Evolutionary conservation across 2,113 vertebrate genomes (phyloP), one percentile per base, ranked within the genome.

Genomic region (Haliaeetus leucogaster): DNA sequence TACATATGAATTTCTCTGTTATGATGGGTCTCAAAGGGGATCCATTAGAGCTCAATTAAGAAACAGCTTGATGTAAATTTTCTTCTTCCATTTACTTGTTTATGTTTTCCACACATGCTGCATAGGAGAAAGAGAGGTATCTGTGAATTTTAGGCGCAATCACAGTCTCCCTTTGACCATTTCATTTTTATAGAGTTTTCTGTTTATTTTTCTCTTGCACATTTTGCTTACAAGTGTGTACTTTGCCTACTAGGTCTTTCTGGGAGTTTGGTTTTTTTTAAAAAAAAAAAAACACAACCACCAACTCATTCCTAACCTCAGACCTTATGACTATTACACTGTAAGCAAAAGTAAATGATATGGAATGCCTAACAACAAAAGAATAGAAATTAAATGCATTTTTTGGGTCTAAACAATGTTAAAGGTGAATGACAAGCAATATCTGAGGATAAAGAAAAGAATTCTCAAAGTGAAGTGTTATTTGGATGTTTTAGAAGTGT

Each of bases 1-100:
- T 88, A 71, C 43, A 27, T 85, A 90, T 23, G 61, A 95, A 80
- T 92, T 76, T 90, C 52, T 90, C 61, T 40, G 26, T 88, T 94
- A 76, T 48, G 62, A 77, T 43, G 56, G 84, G 53, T 93, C 85
- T 96, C 92, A 40, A 95, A 95, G 79, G 84, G 47, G 65, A 84
- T 91, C 59, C 38, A 84, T 93, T 91, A 95, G 77, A 96, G 40
- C 48, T 82, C 79, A 82, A 88, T 95, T 92, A 92, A 90, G 82
- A 93, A 78, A 74, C 42, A 83, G 38, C n/a, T 74, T 86, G 55
- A 90, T 94, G 40, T 62, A 77, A 95, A 93, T 89, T 83, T 93
- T 77, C 23, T 56, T 82, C 34, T 89, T 87, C 62, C 36, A 70
- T 85, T 95, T 86, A 38, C 63, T 80, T 65, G 27, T 73, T 92